phyloP scores from a whole-genome alignment of 2,797 vertebrate genomes.

The Xenopus petersii region DNA sequence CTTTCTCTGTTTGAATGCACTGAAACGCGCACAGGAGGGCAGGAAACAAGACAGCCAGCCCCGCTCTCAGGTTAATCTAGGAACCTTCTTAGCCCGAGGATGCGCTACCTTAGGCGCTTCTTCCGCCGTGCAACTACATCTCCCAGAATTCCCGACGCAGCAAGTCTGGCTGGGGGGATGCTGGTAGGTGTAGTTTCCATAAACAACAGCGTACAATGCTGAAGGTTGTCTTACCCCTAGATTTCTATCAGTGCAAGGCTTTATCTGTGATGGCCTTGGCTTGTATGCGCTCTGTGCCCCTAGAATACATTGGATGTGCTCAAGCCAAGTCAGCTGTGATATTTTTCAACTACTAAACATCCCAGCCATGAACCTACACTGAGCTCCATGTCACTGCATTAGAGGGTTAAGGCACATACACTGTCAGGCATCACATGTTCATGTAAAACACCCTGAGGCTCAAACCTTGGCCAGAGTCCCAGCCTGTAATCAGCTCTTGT shows the following conservation, averaged over 20 bases:
- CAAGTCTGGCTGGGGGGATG: constrained; percentile 1
- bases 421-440: constrained; percentile 53
- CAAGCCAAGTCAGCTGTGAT: too few species aligned
- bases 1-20: constrained; percentile 41
- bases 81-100: constrained; percentile 34
- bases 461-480: constrained; percentile 50
- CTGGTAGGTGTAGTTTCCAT: too few species aligned
- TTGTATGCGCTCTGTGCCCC: too few species aligned
- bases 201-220: too few species aligned
- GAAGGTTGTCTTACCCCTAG: too few species aligned
- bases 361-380: too few species aligned
- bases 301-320: too few species aligned
- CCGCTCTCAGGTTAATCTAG: constrained; percentile 54
- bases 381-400: constrained; percentile 16
- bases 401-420: constrained; percentile 51
- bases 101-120: constrained; percentile 21
- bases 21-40: constrained; percentile 40
- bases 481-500: constrained; percentile 45
- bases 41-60: constrained; percentile 50
- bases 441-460: constrained; percentile 54
- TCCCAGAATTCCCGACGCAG: neutral
- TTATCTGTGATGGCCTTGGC: too few species aligned
- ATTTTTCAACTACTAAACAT: too few species aligned
- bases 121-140: too few species aligned
- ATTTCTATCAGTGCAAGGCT: too few species aligned